These are phyloP conservation scores for Kryptolebias marmoratus DNA, from an alignment of 2,113 vertebrate genomes.

Conservation along the genomic window DNA sequence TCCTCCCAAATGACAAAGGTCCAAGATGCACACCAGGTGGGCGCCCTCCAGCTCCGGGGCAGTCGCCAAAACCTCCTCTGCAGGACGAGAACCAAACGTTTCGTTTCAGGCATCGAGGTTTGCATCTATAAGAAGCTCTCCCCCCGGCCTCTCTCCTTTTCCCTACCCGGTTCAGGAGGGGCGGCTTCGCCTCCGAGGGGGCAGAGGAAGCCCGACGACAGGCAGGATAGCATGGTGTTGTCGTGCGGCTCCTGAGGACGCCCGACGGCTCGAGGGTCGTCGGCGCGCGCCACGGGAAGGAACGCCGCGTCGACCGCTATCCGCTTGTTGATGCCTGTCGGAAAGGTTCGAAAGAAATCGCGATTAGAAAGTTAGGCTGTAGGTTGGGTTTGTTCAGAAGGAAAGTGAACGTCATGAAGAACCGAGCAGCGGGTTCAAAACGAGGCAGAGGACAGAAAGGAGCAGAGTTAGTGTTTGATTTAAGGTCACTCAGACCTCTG, in stretches of 20 bases:
- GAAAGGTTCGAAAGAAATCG: conserved; percentile 26
- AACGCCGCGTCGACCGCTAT: conserved; percentile 85
- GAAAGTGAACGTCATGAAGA: no score
- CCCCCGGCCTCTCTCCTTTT: no score
- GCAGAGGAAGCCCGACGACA: conserved; percentile 72
- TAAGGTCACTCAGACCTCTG: conserved; percentile 21
- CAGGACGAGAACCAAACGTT: conserved; percentile 13
- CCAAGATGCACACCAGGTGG: conserved; percentile 85
- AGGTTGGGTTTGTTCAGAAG: no score
- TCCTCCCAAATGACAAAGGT: conserved; percentile 87
- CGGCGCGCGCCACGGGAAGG: conserved; percentile 77
- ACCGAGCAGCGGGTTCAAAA: no score
- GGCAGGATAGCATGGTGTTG: conserved; percentile 76
- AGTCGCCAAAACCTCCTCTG: conserved; percentile 62
- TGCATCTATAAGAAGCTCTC: background rate
- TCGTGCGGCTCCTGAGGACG: conserved; percentile 66
- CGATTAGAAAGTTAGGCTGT: background rate
- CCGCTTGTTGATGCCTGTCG: conserved; percentile 87
- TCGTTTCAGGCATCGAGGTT: background rate
- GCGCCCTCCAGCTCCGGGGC: conserved; percentile 78
- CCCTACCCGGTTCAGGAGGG: conserved; percentile 77
- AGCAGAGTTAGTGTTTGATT: background rate
- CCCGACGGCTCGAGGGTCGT: conserved; percentile 77
- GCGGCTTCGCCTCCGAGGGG: conserved; percentile 42
- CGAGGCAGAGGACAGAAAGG: background rate